These are phyloP conservation scores for Mus pahari DNA, from an alignment of 2,113 vertebrate genomes.

Conservation along the genomic window DNA sequence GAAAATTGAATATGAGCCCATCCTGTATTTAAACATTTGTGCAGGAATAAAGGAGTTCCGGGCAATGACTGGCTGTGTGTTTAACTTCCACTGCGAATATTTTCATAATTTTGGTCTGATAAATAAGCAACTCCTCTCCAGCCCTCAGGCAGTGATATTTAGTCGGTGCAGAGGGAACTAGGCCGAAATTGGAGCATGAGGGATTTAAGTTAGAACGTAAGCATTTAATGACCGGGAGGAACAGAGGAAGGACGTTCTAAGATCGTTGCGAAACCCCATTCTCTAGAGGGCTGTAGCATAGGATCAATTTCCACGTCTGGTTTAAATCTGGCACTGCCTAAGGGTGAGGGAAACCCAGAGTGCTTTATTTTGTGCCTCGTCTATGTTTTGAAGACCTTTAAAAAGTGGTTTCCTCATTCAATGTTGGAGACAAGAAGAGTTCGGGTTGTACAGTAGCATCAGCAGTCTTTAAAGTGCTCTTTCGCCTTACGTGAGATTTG, in stretches of 20 bases:
- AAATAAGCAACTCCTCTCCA: conserved; percentile 44
- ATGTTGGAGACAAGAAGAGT: conserved; percentile 26
- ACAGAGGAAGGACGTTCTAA: conserved; percentile 68
- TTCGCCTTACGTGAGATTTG: conserved; percentile 19
- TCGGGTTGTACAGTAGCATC: background rate
- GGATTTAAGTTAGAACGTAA: conserved; percentile 70
- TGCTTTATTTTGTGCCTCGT: conserved; percentile 60
- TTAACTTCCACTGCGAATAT: conserved; percentile 58
- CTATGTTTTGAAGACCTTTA: conserved; percentile 58
- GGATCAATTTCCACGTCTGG: conserved; percentile 61
- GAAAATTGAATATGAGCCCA: conserved; percentile 36
- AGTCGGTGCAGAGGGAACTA: conserved; percentile 34
- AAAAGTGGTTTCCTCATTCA: conserved; percentile 49
- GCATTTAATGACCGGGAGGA: conserved; percentile 67
- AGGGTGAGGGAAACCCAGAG: conserved; percentile 54
- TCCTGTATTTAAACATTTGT: conserved; percentile 60
- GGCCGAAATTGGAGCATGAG: conserved; percentile 9
- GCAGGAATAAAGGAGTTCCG: conserved; percentile 44
- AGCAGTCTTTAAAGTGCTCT: conserved; percentile 45
- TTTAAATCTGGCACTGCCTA: conserved; percentile 66
- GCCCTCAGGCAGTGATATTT: background rate
- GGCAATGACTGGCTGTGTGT: background rate
- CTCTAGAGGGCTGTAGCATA: conserved; percentile 66
- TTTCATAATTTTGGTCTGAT: conserved; percentile 49
- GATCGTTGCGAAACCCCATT: conserved; percentile 48